Percentiles rank a stretch among this genome's conserved stretches.
Evolutionary conservation across 2,113 vertebrate species (phyloP).

Genomic region (Tauraco erythrolophus): DNA sequence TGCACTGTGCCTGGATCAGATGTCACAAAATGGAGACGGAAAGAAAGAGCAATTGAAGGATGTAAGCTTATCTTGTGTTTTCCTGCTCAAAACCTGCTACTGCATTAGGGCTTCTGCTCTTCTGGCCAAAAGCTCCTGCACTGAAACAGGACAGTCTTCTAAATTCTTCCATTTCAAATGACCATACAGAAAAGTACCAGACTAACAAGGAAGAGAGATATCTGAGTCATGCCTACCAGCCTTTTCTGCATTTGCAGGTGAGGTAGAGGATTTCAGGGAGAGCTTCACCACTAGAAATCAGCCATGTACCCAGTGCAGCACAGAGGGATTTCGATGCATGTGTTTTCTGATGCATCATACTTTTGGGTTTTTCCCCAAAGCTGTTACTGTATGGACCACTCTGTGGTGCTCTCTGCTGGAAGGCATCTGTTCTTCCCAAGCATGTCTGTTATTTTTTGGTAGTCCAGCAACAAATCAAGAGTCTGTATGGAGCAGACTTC

Average conservation of each 20-base stretch:
- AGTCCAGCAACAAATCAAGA: not conserved
- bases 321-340: not conserved
- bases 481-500: not conserved
- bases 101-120: not conserved
- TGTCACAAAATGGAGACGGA: not conserved
- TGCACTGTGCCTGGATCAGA: not conserved
- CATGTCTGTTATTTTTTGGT: not conserved
- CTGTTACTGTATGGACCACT: not conserved
- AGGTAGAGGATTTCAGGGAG: not conserved
- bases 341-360: not conserved
- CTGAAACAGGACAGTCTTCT: not conserved
- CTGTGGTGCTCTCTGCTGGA: not conserved
- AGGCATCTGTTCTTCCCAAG: not conserved
- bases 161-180: not conserved
- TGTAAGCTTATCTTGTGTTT: not conserved
- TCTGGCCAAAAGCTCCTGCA: not conserved
- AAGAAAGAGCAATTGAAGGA: not conserved
- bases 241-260: not conserved
- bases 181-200: not conserved
- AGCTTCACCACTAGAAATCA: not conserved
- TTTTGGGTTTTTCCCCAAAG: not conserved
- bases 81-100: not conserved
- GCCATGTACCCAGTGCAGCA: not conserved
- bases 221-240: not conserved
- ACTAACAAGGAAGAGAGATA: not conserved